Conservation (phyloP, 2,888 invertebrate genomes). For the Leucozona laternaria region DNA sequence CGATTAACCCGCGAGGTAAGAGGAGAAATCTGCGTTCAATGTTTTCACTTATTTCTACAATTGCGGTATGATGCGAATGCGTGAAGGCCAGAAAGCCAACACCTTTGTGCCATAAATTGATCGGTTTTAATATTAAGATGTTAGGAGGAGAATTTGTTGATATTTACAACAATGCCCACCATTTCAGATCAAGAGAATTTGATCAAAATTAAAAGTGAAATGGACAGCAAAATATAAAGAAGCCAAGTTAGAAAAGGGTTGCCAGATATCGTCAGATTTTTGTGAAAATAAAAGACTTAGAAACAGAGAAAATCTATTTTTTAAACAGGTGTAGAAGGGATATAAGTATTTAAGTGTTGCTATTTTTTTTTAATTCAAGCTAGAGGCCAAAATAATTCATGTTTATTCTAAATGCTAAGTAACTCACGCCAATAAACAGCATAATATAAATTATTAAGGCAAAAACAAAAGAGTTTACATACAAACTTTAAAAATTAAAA, state of each 20-base stretch:
- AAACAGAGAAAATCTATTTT: no score
- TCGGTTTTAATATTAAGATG: conserved; percentile 68
- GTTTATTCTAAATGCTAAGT: no score
- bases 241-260: neutral
- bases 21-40: conserved; percentile 39
- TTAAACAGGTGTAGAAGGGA: no score
- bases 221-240: neutral
- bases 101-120: conserved; percentile 72
- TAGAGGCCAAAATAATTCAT: no score
- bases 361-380: no score
- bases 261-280: neutral
- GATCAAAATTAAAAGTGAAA: conserved; percentile 25
- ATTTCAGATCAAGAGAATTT: conserved; percentile 34
- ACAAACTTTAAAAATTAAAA: neutral
- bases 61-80: conserved; percentile 13
- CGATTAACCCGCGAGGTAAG: conserved; percentile 68
- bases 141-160: conserved; percentile 60
- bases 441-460: no score
- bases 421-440: no score
- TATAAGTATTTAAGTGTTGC: no score
- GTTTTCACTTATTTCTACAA: conserved; percentile 63
- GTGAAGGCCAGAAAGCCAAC: conserved; percentile 50
- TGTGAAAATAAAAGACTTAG: neutral
- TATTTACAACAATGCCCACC: conserved; percentile 56
- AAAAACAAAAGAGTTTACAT: neutral